Percentiles rank a stretch among this genome's conserved stretches.
Evolutionary conservation across 2,888 invertebrate species (phyloP).

Genomic region (Campaea margaritaria): DNA sequence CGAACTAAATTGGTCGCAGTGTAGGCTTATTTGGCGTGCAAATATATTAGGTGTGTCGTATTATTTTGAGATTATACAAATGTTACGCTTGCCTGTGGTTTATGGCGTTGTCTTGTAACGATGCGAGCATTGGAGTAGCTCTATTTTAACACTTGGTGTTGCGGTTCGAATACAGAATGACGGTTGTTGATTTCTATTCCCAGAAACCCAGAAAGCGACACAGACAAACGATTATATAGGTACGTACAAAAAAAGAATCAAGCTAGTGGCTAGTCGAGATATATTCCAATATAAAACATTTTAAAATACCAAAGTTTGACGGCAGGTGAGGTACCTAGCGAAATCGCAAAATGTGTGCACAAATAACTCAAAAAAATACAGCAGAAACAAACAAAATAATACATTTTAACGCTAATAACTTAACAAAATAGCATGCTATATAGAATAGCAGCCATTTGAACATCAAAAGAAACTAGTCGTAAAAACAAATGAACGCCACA

Average conservation of each 20-base stretch:
- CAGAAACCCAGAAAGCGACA: too few relatives aligned
- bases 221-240: too few relatives aligned
- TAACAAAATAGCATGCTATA: constrained; percentile 1
- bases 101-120: constrained; percentile 15
- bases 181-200: too few relatives aligned
- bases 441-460: constrained; percentile 12
- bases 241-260: too few relatives aligned
- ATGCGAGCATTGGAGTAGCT: background rate
- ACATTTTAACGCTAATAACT: constrained; percentile 12
- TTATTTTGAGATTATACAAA: constrained; percentile 36
- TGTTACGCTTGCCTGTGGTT: constrained; percentile 15
- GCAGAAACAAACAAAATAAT: background rate
- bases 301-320: too few relatives aligned
- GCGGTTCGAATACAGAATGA: too few relatives aligned
- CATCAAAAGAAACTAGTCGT: constrained; percentile 24
- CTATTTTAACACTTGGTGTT: background rate
- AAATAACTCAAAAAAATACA: background rate
- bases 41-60: constrained; percentile 36
- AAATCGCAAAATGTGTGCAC: background rate
- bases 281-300: background rate
- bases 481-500: constrained; percentile 25
- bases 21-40: constrained; percentile 35
- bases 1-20: constrained; percentile 3
- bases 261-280: background rate
- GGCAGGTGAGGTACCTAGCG: background rate